Base-by-base conservation (phyloP, 2,113 vertebrate genomes). In the Sinosuthora webbiana region DNA sequence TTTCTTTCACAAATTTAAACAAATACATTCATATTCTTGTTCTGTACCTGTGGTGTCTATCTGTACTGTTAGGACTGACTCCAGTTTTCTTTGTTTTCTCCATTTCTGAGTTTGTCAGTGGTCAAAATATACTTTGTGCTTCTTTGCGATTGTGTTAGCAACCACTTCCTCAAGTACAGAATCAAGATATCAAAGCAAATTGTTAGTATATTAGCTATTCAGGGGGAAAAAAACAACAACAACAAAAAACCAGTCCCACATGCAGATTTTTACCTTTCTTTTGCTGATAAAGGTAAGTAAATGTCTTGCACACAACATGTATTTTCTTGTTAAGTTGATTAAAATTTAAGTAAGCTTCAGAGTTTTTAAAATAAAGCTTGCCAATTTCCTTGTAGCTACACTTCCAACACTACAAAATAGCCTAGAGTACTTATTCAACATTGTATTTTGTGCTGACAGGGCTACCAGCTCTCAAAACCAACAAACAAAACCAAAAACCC, bases 1-100 rank as follows among this genome's bases (percentile, higher is more conserved):
- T 90, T 75, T 52, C 49, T 89, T 81, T 91, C 70, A 87, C 20
- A 67, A 63, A 74, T 83, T 55, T 53, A 60, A 92, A 75, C 15
- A 75, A 49, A 84, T 37, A 18, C 5, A 24, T 50, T 62, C 22
- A 22, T 74, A n/a, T 49, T 69, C 8, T 47, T 76, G 28, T 74
- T 63, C 42, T 78, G 0, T 85, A 62, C 8, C 17, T 87, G 6
- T 85, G 30, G 17, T 81, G 15, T 87, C 56, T 82, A 2, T 59
- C 19, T 87, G 9, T 87, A 17, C 9, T 45, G 5, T 56, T 69
- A 39, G 27, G 33, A 76, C 25, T 86, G 31, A 78, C 18, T 55
- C 24, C 0, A 7, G 9, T 78, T 93, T 89, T 69, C 23, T 27
- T 77, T 10, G 27, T 82, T 39, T 67, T 42, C 59, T 37, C 28